Base-by-base conservation (phyloP, 2,888 invertebrate genomes). In the Artemia sp. region DNA sequence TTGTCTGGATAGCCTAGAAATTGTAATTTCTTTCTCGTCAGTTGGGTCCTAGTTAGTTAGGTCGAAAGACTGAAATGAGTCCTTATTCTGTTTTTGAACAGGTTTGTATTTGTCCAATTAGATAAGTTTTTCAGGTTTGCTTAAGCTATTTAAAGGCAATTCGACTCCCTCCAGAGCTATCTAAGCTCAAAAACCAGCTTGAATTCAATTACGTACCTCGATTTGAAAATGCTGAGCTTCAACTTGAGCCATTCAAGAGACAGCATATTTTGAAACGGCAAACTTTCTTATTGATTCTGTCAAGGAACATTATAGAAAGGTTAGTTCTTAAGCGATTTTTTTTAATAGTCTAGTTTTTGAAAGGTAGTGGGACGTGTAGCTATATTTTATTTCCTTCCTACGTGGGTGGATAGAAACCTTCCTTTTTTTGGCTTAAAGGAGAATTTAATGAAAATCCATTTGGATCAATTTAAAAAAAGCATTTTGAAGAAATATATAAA, bases 201-300 rank as follows among this genome's bases (percentile, higher is more conserved):
- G 91, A 92, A 1, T 81, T 96, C 66, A 92, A 90, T 66, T 82
- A 97, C 71, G 89, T 97, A 74, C 11, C 64, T 24, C 89, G 90
- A 77, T 98, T 98, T 80, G 97, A 97, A 80, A 94, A 97, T 79
- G 97, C 96, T 12, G 85, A 88, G 66, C 91, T 98, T 12, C 90
- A 93, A 76, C 81, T 98, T 73, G 88, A 92, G 78, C 89, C 91
- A 2, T 96, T 92, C 78, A 84, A 85, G 68, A 85, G 90, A 74
- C 84, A 85, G 75, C 92, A 95, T 82, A 88, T 89, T 70, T 95
- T 80, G 95, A 96, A 80, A 93, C 94, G 0, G 85, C 88, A 72
- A 86, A 88, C 72, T 88, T 91, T 76, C 84, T 96, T 70, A 80
- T 88, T 69, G 84, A 89, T 73, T 87, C 89, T 69, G 85, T 94